phyloP scores from a whole-genome alignment of 2,113 vertebrate species.

The Calidris pygmaea region DNA sequence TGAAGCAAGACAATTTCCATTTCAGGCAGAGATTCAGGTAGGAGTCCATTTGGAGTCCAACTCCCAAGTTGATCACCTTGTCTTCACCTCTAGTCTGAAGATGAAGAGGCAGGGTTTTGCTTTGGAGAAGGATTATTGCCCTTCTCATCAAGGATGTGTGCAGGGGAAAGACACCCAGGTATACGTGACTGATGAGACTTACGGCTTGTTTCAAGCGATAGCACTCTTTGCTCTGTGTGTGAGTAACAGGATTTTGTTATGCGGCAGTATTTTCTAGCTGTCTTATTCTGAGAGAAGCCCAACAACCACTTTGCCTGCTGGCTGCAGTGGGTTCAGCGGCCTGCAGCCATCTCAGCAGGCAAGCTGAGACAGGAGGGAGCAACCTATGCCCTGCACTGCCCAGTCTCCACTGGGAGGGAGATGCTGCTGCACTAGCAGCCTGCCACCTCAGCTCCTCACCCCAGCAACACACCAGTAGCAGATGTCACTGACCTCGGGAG shows the following conservation, averaged over 20 bases:
- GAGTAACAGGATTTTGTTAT: background rate
- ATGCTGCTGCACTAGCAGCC: rapidly evolving
- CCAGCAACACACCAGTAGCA: background rate
- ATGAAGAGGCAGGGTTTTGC: background rate
- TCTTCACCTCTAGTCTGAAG: background rate
- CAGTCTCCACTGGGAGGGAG: too few species aligned
- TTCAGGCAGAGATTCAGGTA: background rate
- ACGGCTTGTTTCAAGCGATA: rapidly evolving
- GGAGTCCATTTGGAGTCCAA: background rate
- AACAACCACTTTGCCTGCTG: background rate
- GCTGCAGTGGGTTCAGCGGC: background rate
- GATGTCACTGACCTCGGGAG: rapidly evolving
- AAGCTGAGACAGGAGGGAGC: background rate
- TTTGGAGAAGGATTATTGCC: background rate
- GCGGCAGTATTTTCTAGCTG: background rate
- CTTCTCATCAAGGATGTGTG: rapidly evolving
- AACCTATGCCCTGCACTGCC: background rate
- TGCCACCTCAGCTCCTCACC: rapidly evolving
- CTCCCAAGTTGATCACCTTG: background rate
- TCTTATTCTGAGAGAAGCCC: background rate
- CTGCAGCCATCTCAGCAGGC: background rate
- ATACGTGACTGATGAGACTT: rapidly evolving
- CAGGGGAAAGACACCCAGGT: background rate
- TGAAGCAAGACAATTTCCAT: background rate
- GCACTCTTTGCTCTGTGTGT: background rate